Conservation (phyloP, 2,797 vertebrate genomes). For the Molossus alvarezi region DNA sequence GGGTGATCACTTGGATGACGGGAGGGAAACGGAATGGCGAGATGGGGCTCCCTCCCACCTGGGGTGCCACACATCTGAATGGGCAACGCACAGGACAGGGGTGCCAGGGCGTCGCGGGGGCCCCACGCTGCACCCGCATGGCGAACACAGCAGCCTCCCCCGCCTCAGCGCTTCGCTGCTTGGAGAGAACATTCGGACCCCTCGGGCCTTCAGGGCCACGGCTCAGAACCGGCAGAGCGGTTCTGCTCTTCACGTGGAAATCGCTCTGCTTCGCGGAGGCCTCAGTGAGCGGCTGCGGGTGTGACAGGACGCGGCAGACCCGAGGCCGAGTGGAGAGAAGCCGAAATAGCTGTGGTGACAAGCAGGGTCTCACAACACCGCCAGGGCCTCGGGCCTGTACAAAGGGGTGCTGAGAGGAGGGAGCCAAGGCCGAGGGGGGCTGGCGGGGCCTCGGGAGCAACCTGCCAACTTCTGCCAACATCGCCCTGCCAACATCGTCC, state of each 20-base stretch:
- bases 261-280: not conserved
- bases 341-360: not conserved
- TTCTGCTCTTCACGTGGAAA: not conserved
- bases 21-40: not conserved
- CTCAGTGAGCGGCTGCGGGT: not conserved
- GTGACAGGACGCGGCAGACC: accelerated
- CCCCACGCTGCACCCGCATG: no score
- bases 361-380: not conserved
- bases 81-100: no score
- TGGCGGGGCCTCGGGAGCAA: not conserved
- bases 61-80: not conserved
- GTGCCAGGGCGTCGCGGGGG: not conserved
- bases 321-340: not conserved
- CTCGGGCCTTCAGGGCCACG: not conserved
- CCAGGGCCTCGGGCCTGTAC: not conserved
- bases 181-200: not conserved
- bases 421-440: not conserved
- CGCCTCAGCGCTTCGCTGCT: accelerated
- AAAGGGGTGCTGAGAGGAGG: not conserved
- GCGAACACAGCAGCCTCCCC: not conserved
- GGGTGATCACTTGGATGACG: not conserved
- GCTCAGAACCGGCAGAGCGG: not conserved
- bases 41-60: not conserved
- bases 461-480: not conserved
- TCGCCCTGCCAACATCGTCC: accelerated